Percentiles rank a stretch among this genome's conserved stretches.
phyloP scores from a whole-genome alignment of 2,113 vertebrate species.

The Cyanoramphus novaezelandiae region DNA sequence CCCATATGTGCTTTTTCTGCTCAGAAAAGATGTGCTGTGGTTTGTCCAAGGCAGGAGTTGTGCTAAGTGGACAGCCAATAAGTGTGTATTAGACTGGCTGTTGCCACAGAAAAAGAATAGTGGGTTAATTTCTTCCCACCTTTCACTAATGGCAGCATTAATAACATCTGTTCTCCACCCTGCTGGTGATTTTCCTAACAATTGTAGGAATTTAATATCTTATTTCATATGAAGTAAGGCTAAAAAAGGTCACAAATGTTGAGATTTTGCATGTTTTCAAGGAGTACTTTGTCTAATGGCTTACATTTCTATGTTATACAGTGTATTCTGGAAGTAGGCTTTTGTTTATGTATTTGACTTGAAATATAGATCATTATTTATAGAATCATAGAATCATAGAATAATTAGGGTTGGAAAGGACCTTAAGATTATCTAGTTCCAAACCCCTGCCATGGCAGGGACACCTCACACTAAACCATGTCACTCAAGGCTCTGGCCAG shows the following conservation, averaged over 20 bases:
- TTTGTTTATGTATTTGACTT: background rate
- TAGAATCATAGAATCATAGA: no score
- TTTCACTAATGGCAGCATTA: background rate
- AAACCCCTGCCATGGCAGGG: no score
- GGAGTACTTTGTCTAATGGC: background rate
- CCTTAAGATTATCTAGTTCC: no score
- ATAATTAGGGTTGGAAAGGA: no score
- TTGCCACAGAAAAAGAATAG: background rate
- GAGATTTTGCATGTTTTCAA: background rate
- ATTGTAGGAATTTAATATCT: background rate
- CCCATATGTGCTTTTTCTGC: background rate
- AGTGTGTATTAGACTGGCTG: background rate
- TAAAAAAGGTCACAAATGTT: background rate
- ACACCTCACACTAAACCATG: no score
- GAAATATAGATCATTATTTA: background rate
- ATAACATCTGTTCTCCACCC: background rate
- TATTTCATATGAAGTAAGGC: background rate
- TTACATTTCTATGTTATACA: background rate
- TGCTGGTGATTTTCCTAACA: background rate
- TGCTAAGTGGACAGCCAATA: background rate
- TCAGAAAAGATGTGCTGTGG: background rate
- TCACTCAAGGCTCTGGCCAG: no score
- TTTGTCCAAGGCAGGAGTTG: background rate
- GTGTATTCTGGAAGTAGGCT: background rate
- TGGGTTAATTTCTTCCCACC: background rate